Evolutionary conservation across 2,888 invertebrate species (phyloP), one percentile per base, ranked within the genome.

Genomic region (Pammene fasciana): DNA sequence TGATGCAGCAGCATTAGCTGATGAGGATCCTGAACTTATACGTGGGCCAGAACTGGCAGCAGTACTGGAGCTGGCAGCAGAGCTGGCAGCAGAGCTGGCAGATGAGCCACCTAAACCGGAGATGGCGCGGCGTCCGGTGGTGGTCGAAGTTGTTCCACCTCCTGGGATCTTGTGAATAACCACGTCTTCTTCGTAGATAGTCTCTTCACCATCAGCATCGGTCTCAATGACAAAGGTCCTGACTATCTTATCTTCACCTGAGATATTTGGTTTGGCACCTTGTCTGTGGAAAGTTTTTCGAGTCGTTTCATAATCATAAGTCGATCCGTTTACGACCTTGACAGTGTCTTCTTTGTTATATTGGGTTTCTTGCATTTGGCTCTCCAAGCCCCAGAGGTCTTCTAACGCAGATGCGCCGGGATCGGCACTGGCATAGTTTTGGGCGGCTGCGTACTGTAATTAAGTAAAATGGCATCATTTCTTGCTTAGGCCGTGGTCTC

Each of bases 161-260:
- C 71, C 76, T 62, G 75, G 72, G 34, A 79, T 72, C 66, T 75
- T 78, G 45, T 79, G 80, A 13, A 88, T 81, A 0, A 83, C 73
- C 0, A 83, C 78, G 73, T 90, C 88, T 73, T 85, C 79, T 75
- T 90, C 88, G n/a, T 72, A 74, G 8, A 89, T 75, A 0, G 60
- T 73, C 74, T 86, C 82, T 11, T 81, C 75, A 5, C 89, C 90
- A 0, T 52, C 13, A 1, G 76, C 78, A 65, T 88, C 86, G 0
- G 73, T 72, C 16, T 77, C 78, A 1, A 87, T 81, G 0, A 76
- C 73, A 4, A 86, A 73, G 0, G 73, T 83, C 72, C 75, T 77
- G 3, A 80, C 74, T 16, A 79, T 71, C 52, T 79, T 81, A 59
- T 83, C 82, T 59, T 78, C 75, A 5, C 77, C 75, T 1, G 74